These are phyloP conservation scores for Agrochola lota DNA, from an alignment of 2,888 invertebrate genomes.

Conservation along the genomic window DNA sequence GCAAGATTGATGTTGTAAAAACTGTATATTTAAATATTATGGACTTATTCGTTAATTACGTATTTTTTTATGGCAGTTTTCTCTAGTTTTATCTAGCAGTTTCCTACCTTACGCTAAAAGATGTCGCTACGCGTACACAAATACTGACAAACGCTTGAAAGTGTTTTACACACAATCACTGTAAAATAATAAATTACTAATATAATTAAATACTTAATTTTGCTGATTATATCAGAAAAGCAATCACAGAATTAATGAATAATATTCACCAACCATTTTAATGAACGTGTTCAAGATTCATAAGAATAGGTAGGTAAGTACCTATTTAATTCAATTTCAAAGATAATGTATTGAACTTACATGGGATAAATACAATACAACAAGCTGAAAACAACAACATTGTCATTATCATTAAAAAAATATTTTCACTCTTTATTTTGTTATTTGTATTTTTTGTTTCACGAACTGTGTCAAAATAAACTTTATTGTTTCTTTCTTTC, in stretches of 20 bases:
- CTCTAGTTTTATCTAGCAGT: conserved; percentile 60
- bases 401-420: no score
- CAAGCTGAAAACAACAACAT: not conserved
- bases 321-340: not conserved
- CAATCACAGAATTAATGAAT: conserved; percentile 4
- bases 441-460: no score
- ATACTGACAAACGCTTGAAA: not conserved
- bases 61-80: conserved; percentile 57
- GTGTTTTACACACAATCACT: conserved; percentile 21
- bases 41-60: conserved; percentile 50
- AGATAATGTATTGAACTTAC: not conserved
- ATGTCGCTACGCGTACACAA: conserved; percentile 61
- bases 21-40: conserved; percentile 32
- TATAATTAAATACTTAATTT: not conserved
- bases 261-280: conserved; percentile 25
- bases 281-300: not conserved
- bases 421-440: not conserved
- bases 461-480: no score
- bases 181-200: not conserved
- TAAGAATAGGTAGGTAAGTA: rapidly evolving
- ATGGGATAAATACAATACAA: not conserved
- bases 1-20: conserved; percentile 25
- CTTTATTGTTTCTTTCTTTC: no score
- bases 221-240: conserved; percentile 41
- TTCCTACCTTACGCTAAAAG: conserved; percentile 64